phyloP scores from a whole-genome alignment of 92 coral and sea anemone genomes.

The Palythoa caribaeorum region DNA sequence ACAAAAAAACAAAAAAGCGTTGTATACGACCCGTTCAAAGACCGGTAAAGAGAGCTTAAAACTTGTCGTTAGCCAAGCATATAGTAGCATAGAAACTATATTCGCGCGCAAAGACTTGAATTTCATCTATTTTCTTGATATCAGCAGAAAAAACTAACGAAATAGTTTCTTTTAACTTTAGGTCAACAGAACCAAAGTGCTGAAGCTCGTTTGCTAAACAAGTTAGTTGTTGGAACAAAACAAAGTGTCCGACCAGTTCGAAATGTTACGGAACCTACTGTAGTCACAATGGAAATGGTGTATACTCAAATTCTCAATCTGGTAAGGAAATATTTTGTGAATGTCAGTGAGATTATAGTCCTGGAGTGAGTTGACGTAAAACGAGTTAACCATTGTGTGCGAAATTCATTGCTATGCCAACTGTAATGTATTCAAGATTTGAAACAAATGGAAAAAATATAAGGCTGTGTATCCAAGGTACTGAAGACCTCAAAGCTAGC shows the following conservation, averaged over 20 bases:
- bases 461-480: too few species aligned
- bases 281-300: background rate
- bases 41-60: too few species aligned
- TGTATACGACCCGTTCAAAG: too few species aligned
- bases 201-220: background rate
- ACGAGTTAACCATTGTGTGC: too few species aligned
- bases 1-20: too few species aligned
- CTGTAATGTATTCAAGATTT: too few species aligned
- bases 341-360: background rate
- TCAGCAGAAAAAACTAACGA: too few species aligned
- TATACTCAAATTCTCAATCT: background rate
- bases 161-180: background rate
- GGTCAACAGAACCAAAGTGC: background rate
- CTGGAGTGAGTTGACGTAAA: too few species aligned
- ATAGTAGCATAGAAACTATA: background rate
- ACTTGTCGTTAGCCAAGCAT: background rate
- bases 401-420: too few species aligned
- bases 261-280: background rate
- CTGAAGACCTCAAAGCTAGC: too few species aligned
- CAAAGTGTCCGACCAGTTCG: background rate
- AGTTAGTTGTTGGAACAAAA: background rate
- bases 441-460: too few species aligned
- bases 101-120: background rate
- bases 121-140: background rate
- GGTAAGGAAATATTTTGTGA: background rate